Conservation (phyloP, 1,140 invertebrate species). For the Lasioglossum baleicum region DNA sequence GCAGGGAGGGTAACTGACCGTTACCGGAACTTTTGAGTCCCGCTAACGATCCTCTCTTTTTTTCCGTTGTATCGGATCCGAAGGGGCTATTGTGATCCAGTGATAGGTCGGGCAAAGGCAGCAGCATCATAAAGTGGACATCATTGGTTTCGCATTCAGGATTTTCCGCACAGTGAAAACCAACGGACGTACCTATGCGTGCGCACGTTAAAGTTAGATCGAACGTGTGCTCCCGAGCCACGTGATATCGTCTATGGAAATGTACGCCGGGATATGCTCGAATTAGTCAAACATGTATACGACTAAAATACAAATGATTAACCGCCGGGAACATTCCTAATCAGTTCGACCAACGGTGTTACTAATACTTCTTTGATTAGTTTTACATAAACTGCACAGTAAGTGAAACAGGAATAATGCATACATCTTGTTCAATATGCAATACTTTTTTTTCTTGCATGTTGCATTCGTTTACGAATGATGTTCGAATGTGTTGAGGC, state of each 20-base stretch:
- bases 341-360: background rate
- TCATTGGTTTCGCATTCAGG: constrained; percentile 20
- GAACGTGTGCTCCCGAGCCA: background rate
- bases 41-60: constrained; percentile 13
- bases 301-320: background rate
- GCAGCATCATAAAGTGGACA: background rate
- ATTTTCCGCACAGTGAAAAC: constrained; percentile 15
- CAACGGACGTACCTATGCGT: background rate
- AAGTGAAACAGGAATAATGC: too few species aligned
- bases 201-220: background rate
- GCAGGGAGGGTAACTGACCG: background rate
- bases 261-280: background rate
- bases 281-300: background rate
- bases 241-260: background rate
- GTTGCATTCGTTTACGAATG: too few species aligned
- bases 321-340: background rate
- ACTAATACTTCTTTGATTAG: too few species aligned
- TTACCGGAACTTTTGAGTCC: constrained; percentile 13
- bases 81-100: constrained; percentile 13
- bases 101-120: constrained; percentile 6
- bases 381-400: too few species aligned
- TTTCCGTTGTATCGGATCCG: constrained; percentile 5
- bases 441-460: too few species aligned
- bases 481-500: too few species aligned
- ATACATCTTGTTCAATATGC: too few species aligned